phyloP scores from a whole-genome alignment of 2,888 invertebrate species.

The Plutella xylostella region DNA sequence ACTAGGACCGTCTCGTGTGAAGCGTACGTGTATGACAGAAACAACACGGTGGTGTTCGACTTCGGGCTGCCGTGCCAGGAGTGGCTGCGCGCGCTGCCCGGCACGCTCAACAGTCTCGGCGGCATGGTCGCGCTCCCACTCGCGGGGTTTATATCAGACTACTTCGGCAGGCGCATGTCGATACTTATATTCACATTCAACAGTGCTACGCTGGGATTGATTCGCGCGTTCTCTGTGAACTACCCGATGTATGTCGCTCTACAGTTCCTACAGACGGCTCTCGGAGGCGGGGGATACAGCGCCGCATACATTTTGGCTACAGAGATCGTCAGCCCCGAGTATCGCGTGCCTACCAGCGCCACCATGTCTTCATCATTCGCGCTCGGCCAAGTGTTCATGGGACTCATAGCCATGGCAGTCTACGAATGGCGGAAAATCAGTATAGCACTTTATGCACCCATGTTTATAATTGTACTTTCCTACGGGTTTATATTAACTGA shows the following conservation, averaged over 20 bases:
- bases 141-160: constrained; percentile 78
- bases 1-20: constrained; percentile 37
- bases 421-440: constrained; percentile 77
- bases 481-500: constrained; percentile 78
- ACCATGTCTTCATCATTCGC: constrained; percentile 78
- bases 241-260: constrained; percentile 49
- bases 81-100: constrained; percentile 80
- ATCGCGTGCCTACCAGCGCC: constrained; percentile 79
- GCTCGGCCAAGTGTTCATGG: constrained; percentile 77
- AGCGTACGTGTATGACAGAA: constrained; percentile 42
- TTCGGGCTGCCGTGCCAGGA: constrained; percentile 59
- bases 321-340: constrained; percentile 81
- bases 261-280: constrained; percentile 50
- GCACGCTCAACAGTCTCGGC: constrained; percentile 79
- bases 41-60: constrained; percentile 51
- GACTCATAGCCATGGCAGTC: constrained; percentile 74
- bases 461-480: constrained; percentile 71
- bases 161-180: constrained; percentile 47
- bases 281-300: constrained; percentile 53
- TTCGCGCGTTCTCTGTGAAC: constrained; percentile 53
- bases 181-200: constrained; percentile 53
- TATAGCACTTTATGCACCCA: constrained; percentile 75
- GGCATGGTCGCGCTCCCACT: constrained; percentile 76
- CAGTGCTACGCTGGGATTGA: constrained; percentile 40
- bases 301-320: constrained; percentile 70